Conservation (phyloP, 1,140 invertebrate genomes). For the Formica exsecta region DNA sequence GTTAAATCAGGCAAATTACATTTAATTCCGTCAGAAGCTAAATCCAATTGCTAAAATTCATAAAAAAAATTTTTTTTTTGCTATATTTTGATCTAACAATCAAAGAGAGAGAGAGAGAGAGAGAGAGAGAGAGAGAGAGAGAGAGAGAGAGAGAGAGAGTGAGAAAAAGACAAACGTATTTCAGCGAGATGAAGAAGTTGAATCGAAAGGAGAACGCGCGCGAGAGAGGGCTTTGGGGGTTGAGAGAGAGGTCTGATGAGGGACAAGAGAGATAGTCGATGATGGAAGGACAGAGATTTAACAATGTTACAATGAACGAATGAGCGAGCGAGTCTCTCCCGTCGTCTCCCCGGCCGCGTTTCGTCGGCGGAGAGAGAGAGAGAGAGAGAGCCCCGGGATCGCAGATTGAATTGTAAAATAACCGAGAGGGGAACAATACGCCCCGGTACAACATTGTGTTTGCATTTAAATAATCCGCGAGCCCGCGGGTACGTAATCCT, state of each 20-base stretch:
- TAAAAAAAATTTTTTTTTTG: neutral
- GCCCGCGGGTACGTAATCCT: slow-evolving; percentile 75
- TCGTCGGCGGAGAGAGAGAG: slow-evolving; percentile 11
- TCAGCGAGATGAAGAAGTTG: slow-evolving; percentile 9
- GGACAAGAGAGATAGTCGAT: slow-evolving; percentile 31
- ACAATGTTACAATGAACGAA: slow-evolving; percentile 85
- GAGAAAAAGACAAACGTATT: neutral
- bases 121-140: too few species aligned
- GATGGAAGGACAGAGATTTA: slow-evolving; percentile 82
- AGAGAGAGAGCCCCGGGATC: slow-evolving; percentile 62
- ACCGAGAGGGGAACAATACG: slow-evolving; percentile 84
- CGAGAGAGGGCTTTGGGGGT: neutral
- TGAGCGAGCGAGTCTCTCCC: slow-evolving; percentile 59
- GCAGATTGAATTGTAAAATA: slow-evolving; percentile 86
- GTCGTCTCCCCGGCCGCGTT: slow-evolving; percentile 27
- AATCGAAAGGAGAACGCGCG: slow-evolving; percentile 8
- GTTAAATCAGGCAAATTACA: neutral
- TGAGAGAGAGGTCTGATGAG: neutral
- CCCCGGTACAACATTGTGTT: slow-evolving; percentile 84
- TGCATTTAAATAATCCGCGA: slow-evolving; percentile 86
- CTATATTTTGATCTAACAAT: neutral
- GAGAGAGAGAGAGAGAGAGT: slow-evolving; percentile 32
- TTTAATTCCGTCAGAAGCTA: neutral
- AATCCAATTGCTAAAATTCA: neutral
- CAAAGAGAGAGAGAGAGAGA: too few species aligned